Evolutionary conservation across 2,113 vertebrate genomes (phyloP).

Genomic region (rat (Rattus norvegicus)): DNA sequence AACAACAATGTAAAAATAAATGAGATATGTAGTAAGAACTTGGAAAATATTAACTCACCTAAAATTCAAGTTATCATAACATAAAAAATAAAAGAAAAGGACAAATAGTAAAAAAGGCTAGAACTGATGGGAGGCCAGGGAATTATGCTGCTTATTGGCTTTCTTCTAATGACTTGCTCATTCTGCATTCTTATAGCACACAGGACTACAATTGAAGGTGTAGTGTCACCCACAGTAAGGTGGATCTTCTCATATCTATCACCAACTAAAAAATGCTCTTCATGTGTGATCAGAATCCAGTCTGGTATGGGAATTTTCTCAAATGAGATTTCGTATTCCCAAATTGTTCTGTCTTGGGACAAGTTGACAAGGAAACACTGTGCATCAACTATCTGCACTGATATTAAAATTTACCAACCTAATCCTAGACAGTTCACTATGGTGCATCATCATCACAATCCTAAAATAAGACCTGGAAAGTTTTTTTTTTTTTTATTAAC

Average conservation of each 20-base stretch:
- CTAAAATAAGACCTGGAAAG: not conserved
- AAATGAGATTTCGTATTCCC: not conserved
- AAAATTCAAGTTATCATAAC: not conserved
- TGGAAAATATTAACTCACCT: not conserved
- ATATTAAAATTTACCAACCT: not conserved
- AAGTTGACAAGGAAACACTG: not conserved
- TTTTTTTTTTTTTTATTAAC: no score
- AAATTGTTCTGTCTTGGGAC: not conserved
- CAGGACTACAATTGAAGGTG: accelerated
- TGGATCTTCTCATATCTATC: not conserved
- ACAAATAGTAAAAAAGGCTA: not conserved
- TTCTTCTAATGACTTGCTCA: not conserved
- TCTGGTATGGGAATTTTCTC: not conserved
- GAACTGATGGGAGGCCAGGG: not conserved
- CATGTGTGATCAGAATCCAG: not conserved
- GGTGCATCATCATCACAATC: not conserved
- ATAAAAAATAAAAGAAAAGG: not conserved
- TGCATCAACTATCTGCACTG: not conserved
- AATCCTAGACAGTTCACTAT: not conserved
- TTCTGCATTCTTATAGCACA: not conserved
- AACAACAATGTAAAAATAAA: not conserved
- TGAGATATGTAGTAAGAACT: not conserved
- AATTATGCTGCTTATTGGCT: not conserved
- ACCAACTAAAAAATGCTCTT: not conserved
- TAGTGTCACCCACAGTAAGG: not conserved